These are phyloP conservation scores for Ophion slaviceki DNA, from an alignment of 2,888 invertebrate genomes.

Conservation along the genomic window DNA sequence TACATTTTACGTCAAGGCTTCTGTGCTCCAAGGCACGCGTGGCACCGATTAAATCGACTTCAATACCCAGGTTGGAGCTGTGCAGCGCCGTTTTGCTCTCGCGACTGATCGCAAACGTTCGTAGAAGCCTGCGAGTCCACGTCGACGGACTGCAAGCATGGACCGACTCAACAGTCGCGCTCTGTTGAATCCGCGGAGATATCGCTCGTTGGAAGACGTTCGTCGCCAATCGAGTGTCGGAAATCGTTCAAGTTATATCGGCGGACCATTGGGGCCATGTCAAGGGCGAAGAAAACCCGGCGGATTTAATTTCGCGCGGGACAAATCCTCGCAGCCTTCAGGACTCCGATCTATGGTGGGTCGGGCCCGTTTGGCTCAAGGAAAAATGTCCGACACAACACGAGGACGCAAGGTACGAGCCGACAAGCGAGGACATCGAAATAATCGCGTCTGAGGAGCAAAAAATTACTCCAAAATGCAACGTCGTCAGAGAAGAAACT, in stretches of 20 bases:
- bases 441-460: not conserved
- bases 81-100: conserved; percentile 61
- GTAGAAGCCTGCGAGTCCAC: not conserved
- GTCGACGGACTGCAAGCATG: conserved; percentile 46
- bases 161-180: conserved; percentile 67
- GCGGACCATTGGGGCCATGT: conserved; percentile 66
- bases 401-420: not conserved
- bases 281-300: conserved; percentile 10
- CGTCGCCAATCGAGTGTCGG: conserved; percentile 64
- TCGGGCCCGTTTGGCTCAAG: conserved; percentile 61
- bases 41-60: conserved; percentile 49
- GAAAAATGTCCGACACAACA: not conserved
- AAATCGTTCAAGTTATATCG: conserved; percentile 62
- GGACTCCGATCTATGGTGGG: conserved; percentile 66
- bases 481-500: not conserved
- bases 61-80: conserved; percentile 66
- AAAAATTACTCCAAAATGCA: not conserved
- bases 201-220: conserved; percentile 65
- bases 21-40: conserved; percentile 48
- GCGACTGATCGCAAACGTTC: conserved; percentile 32
- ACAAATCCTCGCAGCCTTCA: conserved; percentile 58
- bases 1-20: conserved; percentile 9
- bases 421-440: not conserved
- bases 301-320: not conserved
- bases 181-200: conserved; percentile 66